Evolutionary conservation across 1,140 invertebrate species (phyloP).

Genomic region (Campoletis sonorensis): DNA sequence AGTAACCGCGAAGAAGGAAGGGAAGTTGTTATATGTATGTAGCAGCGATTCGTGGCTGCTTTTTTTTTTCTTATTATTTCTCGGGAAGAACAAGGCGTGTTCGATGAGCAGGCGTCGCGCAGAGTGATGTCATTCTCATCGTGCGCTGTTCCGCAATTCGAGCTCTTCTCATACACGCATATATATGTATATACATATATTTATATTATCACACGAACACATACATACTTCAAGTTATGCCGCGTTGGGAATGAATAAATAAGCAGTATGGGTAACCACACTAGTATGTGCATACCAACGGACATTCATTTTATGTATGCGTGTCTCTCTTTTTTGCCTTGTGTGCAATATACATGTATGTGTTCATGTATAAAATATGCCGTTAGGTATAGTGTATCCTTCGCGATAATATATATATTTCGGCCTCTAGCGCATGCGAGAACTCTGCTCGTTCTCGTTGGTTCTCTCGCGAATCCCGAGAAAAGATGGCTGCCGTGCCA

Average conservation of each 20-base stretch:
- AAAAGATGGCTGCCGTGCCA: slow-evolving; percentile 28
- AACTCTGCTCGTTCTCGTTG: background rate
- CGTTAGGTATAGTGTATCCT: background rate
- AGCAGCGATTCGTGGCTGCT: background rate
- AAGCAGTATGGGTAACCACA: background rate
- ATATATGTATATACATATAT: background rate
- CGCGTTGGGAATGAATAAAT: slow-evolving; percentile 22
- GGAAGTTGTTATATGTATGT: background rate
- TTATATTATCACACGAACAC: too few relatives aligned
- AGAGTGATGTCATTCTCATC: slow-evolving; percentile 18
- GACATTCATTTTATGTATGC: background rate
- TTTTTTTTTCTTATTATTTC: slow-evolving; percentile 8
- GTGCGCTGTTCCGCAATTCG: background rate
- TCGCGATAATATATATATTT: slow-evolving; percentile 13
- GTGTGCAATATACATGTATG: too few relatives aligned
- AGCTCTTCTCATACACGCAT: background rate
- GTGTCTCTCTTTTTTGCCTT: background rate
- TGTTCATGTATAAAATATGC: background rate
- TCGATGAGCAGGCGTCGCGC: slow-evolving; percentile 1
- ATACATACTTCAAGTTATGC: background rate
- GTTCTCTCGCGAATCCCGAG: slow-evolving; percentile 26
- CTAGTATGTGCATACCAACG: background rate
- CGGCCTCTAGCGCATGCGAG: background rate
- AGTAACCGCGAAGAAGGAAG: background rate
- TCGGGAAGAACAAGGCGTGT: slow-evolving; percentile 17